A percentile compares a stretch with the other conserved stretches of the same genome.
These are phyloP conservation scores for Tautogolabrus adspersus DNA, from an alignment of 2,113 vertebrate species.

Conservation along the genomic window DNA sequence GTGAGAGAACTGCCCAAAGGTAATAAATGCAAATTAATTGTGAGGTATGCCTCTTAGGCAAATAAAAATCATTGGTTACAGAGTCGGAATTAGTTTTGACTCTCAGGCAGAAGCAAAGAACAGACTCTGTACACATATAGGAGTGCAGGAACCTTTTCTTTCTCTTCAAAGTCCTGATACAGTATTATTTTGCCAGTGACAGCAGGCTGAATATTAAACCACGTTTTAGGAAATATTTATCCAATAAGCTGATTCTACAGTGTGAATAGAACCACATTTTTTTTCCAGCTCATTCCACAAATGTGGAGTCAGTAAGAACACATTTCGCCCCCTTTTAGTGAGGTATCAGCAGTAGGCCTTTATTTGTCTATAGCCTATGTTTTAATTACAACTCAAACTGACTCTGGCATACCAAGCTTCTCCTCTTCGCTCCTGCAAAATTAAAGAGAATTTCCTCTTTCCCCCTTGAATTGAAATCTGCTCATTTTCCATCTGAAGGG, in stretches of 20 bases:
- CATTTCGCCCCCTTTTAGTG: too few species aligned
- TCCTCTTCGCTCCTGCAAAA: constrained; percentile 1
- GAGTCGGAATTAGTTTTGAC: constrained; percentile 34
- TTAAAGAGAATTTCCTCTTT: constrained; percentile 18
- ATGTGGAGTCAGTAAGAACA: too few species aligned
- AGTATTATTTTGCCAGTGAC: background rate
- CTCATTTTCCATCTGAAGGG: constrained; percentile 40
- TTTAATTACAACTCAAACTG: constrained; percentile 27
- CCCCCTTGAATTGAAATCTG: constrained; percentile 27
- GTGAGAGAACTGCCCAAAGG: constrained; percentile 57
- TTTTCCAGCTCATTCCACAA: too few species aligned
- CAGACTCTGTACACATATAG: background rate
- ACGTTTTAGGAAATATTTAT: background rate
- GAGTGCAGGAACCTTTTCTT: constrained; percentile 1
- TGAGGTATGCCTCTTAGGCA: constrained; percentile 51
- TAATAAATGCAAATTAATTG: constrained; percentile 74
- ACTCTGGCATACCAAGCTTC: background rate
- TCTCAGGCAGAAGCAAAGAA: constrained; percentile 21
- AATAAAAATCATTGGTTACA: constrained; percentile 67
- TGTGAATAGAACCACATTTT: too few species aligned
- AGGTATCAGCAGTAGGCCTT: background rate
- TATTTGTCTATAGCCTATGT: background rate
- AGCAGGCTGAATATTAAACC: background rate
- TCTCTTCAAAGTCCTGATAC: constrained; percentile 1
- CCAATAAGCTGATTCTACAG: too few species aligned